Base-by-base conservation (phyloP, 2,888 invertebrate species). In the Phania funesta region DNA sequence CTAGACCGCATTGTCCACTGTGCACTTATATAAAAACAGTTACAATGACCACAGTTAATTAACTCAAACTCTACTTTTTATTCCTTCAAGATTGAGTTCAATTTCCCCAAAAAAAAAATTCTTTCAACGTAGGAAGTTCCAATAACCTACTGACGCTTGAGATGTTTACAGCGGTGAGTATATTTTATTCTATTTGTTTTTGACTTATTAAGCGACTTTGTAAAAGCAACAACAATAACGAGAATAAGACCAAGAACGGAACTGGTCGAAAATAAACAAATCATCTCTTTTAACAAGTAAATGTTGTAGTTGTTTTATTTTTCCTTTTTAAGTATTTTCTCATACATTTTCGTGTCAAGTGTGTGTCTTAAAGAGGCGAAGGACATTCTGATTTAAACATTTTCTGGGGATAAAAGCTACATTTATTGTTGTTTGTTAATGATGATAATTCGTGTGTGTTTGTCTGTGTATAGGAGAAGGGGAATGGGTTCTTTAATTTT, bases 361-460 rank as follows among this genome's bases (percentile, higher is more conserved):
- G 78, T 84, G 74, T 81, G 35, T 71, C 81, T 75, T 75, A 82
- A 84, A 81, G 80, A 79, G 81, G 83, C 79, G 68, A 81, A 81
- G 83, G 83, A 83, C 80, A 83, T 29, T 29, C 4, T 65, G 64
- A 65, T 80, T 75, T 80, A 44, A 58, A 20, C 18, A 35, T 24
- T 58, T 76, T 60, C 18, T 78, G 56, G 50, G 48, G 46, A 50
- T 70, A 48, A 48, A 75, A 73, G 65, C 65, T 75, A 67, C 48
- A 58, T 58, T 56, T 75, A 58, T 67, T 67, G 38, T 58, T 58
- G 26, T 41, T 48, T 44, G 22, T 46, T 24, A 41, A 2, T 77
- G 35, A 16, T 70, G 3, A 24, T 64, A 48, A 46, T 48, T 13
- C 22, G 13, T 7, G 11, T 32, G 5, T 50, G 41, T 35, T 7